A percentile compares a stretch with the other conserved stretches of the same genome.
Conservation (phyloP, 2,888 invertebrate species). For the Osmoderma eremita region DNA sequence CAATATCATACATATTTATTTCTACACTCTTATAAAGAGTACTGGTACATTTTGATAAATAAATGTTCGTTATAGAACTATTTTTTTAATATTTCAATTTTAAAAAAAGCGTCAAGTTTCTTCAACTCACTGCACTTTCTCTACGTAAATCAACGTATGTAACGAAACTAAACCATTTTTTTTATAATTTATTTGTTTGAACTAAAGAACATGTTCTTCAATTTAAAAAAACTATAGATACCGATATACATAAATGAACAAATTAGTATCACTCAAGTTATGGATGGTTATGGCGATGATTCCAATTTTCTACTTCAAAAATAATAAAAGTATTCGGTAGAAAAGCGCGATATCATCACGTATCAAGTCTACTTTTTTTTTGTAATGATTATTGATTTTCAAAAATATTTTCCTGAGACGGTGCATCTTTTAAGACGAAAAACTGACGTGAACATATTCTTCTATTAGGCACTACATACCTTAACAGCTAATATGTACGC, state of each 20-base stretch:
- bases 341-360: background rate
- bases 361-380: background rate
- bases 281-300: background rate
- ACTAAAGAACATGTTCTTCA: constrained; percentile 32
- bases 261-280: constrained; percentile 6
- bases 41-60: constrained; percentile 45
- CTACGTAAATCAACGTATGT: constrained; percentile 19
- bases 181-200: constrained; percentile 1
- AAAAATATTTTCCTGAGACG: constrained; percentile 22
- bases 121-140: constrained; percentile 31
- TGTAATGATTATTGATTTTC: background rate
- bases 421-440: background rate
- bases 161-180: no score
- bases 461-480: constrained; percentile 37
- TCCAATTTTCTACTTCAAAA: background rate
- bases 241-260: background rate
- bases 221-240: background rate
- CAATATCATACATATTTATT: constrained; percentile 43
- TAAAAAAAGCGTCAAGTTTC: constrained; percentile 25
- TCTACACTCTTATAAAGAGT: constrained; percentile 55
- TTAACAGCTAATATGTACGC: constrained; percentile 26
- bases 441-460: constrained; percentile 27
- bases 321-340: background rate
- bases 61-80: constrained; percentile 40
- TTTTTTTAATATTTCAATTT: constrained; percentile 30